Conservation (phyloP, 1,140 invertebrate genomes). For the Drosophila arawakana region DNA sequence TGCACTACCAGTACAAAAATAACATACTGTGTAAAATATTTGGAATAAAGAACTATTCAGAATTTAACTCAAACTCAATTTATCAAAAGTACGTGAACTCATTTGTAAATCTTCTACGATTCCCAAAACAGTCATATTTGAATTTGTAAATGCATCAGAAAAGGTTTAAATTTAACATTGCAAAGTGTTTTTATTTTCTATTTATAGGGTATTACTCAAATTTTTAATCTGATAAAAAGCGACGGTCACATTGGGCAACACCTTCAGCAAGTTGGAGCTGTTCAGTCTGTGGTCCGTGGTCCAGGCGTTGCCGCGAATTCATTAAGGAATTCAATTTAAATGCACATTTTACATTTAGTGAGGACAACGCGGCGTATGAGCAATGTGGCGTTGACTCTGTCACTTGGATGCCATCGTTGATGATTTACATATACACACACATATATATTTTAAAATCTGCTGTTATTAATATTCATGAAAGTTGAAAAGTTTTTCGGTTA, state of each 20-base stretch:
- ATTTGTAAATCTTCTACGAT: no score
- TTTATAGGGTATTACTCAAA: slow-evolving; percentile 23
- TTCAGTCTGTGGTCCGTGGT: slow-evolving; percentile 38
- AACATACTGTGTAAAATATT: no score
- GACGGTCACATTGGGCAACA: slow-evolving; percentile 50
- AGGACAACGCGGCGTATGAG: slow-evolving; percentile 49
- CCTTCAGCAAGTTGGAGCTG: slow-evolving; percentile 34
- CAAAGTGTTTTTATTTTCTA: no score
- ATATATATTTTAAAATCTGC: slow-evolving; percentile 51
- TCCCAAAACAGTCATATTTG: no score
- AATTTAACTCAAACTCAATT: no score
- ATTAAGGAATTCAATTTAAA: slow-evolving; percentile 72
- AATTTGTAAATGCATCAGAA: no score
- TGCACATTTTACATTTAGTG: slow-evolving; percentile 62
- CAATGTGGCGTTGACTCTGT: slow-evolving; percentile 46
- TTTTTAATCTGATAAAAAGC: slow-evolving; percentile 58
- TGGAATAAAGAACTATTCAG: no score
- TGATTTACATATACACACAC: slow-evolving; percentile 8
- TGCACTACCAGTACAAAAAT: slow-evolving; percentile 14
- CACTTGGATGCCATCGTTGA: slow-evolving; percentile 45
- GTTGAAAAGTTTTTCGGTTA: slow-evolving; percentile 66
- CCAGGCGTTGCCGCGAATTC: slow-evolving; percentile 59
- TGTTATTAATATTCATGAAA: slow-evolving; percentile 70
- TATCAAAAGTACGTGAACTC: no score
- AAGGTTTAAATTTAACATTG: no score